Evolutionary conservation across 2,888 invertebrate species (phyloP).

Genomic region (Harmothoe impar): DNA sequence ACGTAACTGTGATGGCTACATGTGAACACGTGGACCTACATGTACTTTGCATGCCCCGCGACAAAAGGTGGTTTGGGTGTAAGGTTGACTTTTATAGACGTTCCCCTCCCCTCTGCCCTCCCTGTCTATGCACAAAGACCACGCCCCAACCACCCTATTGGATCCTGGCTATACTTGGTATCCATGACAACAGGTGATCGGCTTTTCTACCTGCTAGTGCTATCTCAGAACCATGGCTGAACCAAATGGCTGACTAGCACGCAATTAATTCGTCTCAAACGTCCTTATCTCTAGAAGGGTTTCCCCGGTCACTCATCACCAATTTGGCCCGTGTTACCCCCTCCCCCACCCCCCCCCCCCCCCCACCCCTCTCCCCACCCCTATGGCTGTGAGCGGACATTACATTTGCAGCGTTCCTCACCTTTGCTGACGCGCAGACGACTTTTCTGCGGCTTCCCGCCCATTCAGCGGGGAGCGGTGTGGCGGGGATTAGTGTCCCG

Average conservation of each 20-base stretch:
- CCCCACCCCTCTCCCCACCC: too few relatives aligned
- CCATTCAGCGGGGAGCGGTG: neutral
- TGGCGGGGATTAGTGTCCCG: neutral
- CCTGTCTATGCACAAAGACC: neutral
- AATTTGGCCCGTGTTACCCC: neutral
- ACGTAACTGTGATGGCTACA: too few relatives aligned
- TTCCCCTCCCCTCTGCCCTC: too few relatives aligned
- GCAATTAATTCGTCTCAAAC: neutral
- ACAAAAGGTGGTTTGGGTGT: too few relatives aligned
- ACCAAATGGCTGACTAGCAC: neutral
- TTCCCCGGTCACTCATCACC: slow-evolving; percentile 7
- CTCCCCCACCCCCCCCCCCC: too few relatives aligned
- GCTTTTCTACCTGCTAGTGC: neutral
- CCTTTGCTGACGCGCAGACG: slow-evolving; percentile 5
- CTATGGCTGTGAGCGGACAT: neutral
- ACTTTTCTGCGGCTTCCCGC: neutral
- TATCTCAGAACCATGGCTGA: neutral
- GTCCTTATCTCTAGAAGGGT: neutral
- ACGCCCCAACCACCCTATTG: neutral
- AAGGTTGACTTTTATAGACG: too few relatives aligned
- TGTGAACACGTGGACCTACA: too few relatives aligned
- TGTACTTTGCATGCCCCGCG: too few relatives aligned
- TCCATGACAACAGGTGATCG: neutral
- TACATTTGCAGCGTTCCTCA: neutral
- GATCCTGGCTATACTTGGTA: neutral